Conservation (phyloP, 2,888 invertebrate species). For the Lobophora halterata region DNA sequence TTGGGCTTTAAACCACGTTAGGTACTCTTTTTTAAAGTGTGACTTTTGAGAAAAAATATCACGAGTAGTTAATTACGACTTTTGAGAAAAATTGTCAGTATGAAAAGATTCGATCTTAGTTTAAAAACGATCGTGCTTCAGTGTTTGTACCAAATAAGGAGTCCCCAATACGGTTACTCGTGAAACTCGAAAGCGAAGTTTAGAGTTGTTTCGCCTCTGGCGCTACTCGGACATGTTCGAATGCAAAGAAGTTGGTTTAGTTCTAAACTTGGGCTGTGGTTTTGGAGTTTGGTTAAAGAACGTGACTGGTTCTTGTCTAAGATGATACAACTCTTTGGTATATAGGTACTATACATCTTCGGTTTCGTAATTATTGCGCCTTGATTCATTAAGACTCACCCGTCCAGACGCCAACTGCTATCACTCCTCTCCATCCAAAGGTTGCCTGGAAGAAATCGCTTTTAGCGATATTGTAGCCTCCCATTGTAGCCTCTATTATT, state of each 20-base stretch:
- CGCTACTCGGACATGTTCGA: constrained; percentile 35
- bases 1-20: not conserved
- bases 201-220: constrained; percentile 31
- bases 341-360: no score
- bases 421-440: no score
- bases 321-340: constrained; percentile 33
- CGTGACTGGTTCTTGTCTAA: constrained; percentile 38
- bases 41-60: constrained; percentile 22
- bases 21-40: not conserved
- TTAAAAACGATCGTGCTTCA: constrained; percentile 27
- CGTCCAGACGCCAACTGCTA: no score
- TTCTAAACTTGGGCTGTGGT: constrained; percentile 35
- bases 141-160: constrained; percentile 25
- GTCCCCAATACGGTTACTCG: constrained; percentile 30
- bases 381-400: no score
- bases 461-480: no score
- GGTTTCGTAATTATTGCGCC: no score
- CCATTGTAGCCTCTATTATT: no score
- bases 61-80: no score
- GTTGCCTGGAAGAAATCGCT: no score
- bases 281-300: constrained; percentile 32
- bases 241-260: constrained; percentile 41
- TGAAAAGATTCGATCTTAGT: no score
- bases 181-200: constrained; percentile 34
- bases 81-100: no score